phyloP scores from a whole-genome alignment of 2,888 invertebrate genomes.

The Laspeyria flexula region DNA sequence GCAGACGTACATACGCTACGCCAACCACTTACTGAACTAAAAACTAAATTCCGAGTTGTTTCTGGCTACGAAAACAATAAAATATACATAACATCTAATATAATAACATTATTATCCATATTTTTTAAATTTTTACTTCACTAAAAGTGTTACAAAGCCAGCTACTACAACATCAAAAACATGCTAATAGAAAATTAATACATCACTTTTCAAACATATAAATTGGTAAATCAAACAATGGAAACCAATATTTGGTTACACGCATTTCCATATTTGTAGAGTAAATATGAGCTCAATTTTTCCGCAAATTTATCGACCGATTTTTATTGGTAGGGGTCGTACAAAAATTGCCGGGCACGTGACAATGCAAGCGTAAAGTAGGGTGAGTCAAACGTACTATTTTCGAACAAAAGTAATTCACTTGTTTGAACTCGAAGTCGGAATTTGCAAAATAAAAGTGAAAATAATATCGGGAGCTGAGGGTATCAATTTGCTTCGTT shows the following conservation, averaged over 20 bases:
- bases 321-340: slow-evolving; percentile 28
- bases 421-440: slow-evolving; percentile 41
- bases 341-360: slow-evolving; percentile 46
- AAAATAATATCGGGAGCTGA: slow-evolving; percentile 32
- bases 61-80: too few species aligned
- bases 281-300: background rate
- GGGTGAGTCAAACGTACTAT: slow-evolving; percentile 49
- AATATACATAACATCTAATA: too few species aligned
- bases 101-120: too few species aligned
- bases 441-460: slow-evolving; percentile 31
- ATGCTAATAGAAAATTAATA: background rate
- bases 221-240: background rate
- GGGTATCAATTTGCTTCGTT: background rate
- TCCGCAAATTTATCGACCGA: slow-evolving; percentile 5
- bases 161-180: background rate
- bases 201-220: background rate
- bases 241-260: background rate
- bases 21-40: too few species aligned
- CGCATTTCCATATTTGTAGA: background rate
- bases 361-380: slow-evolving; percentile 50
- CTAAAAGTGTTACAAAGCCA: too few species aligned
- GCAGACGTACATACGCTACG: too few species aligned
- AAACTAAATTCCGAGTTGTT: too few species aligned
- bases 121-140: too few species aligned
- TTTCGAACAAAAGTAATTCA: slow-evolving; percentile 48